Percentiles rank a stretch among this genome's conserved stretches.
These are phyloP conservation scores for Cyrtodaria siliqua DNA, from an alignment of 2,888 invertebrate genomes.

Conservation along the genomic window DNA sequence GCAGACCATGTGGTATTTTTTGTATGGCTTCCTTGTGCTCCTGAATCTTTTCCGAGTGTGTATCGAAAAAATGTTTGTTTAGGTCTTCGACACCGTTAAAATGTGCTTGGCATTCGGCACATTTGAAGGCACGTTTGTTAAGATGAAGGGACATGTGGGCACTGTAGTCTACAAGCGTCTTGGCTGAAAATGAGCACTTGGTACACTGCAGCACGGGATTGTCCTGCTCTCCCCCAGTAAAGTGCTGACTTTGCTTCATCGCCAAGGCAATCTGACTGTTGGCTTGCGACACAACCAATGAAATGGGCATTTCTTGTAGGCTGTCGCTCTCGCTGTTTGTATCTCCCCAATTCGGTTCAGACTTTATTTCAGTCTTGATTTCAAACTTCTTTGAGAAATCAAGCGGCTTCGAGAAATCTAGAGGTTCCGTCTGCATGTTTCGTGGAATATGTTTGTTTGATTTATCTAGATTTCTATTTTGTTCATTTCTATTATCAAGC, in stretches of 20 bases:
- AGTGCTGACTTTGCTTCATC: conserved; percentile 46
- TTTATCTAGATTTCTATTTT: neutral
- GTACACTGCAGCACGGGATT: conserved; percentile 73
- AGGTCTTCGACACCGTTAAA: conserved; percentile 82
- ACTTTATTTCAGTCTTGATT: conserved; percentile 59
- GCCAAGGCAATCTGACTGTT: conserved; percentile 48
- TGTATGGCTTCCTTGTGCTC: conserved; percentile 81
- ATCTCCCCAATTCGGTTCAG: conserved; percentile 65
- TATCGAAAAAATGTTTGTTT: conserved; percentile 82
- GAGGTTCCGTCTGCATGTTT: conserved; percentile 56
- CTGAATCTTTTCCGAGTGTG: conserved; percentile 78
- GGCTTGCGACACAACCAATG: conserved; percentile 48
- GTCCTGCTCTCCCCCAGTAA: conserved; percentile 25
- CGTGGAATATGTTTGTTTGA: neutral
- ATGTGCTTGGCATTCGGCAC: conserved; percentile 82
- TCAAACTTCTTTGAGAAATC: conserved; percentile 57
- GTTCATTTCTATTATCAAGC: conserved; percentile 1
- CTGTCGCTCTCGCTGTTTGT: conserved; percentile 50
- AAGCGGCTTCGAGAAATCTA: conserved; percentile 57
- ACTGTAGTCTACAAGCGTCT: conserved; percentile 78
- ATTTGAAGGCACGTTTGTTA: conserved; percentile 80
- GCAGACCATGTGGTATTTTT: conserved; percentile 81
- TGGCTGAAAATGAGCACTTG: conserved; percentile 79
- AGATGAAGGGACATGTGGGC: conserved; percentile 80
- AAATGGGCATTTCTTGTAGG: conserved; percentile 48